Percentiles rank a stretch among this genome's conserved stretches.
Conservation (phyloP, 2,113 vertebrate species). For the Chitala chitala region DNA sequence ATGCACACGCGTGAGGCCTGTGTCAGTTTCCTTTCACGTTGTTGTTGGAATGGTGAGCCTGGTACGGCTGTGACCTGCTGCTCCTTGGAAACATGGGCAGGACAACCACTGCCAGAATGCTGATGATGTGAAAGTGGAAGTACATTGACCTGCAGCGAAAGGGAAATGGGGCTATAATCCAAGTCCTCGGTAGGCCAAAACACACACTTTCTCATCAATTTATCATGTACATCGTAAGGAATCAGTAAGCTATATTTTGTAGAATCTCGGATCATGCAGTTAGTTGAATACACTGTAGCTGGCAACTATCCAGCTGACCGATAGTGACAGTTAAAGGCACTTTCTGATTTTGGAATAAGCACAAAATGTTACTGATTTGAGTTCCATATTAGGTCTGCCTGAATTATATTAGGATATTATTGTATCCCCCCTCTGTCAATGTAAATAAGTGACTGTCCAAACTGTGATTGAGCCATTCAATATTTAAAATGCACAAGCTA, state of each 20-base stretch:
- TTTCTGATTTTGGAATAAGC: no score
- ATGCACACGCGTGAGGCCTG: neutral
- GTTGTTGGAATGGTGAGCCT: constrained; percentile 57
- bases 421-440: no score
- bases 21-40: constrained; percentile 59
- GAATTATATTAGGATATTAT: no score
- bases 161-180: constrained; percentile 24
- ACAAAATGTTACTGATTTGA: no score
- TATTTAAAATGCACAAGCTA: no score
- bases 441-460: no score
- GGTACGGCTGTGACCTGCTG: constrained; percentile 41
- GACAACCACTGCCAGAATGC: constrained; percentile 71
- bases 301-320: no score
- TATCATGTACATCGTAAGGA: no score
- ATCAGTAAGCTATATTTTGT: no score
- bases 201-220: neutral
- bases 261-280: neutral
- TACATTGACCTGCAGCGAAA: constrained; percentile 78
- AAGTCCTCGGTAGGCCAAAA: neutral
- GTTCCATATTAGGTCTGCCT: no score
- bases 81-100: constrained; percentile 56
- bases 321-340: no score
- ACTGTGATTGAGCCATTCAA: no score
- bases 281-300: neutral
- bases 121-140: constrained; percentile 83